Percentiles rank a stretch among this genome's conserved stretches.
Conservation (phyloP, 2,888 invertebrate genomes). For the Julus scandinavius region DNA sequence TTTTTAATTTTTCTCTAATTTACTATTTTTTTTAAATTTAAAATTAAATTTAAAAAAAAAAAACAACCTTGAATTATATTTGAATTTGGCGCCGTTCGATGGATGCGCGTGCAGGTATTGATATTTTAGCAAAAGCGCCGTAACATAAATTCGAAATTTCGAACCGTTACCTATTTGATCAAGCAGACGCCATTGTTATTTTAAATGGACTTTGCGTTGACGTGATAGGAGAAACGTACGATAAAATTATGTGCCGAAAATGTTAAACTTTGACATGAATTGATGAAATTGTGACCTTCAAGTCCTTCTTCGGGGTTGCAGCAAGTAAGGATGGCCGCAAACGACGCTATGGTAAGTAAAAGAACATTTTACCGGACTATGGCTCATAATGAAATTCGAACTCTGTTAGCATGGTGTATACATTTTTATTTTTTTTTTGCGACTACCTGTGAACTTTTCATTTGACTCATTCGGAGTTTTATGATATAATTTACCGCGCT, state of each 20-base stretch:
- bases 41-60: too few relatives aligned
- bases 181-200: not conserved
- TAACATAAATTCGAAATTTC: not conserved
- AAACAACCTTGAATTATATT: too few relatives aligned
- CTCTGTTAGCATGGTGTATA: not conserved
- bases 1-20: too few relatives aligned
- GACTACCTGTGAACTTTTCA: not conserved
- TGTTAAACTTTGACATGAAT: constrained; percentile 33
- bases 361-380: not conserved
- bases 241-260: constrained; percentile 10
- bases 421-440: not conserved
- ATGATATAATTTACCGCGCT: not conserved
- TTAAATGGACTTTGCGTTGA: not conserved
- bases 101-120: too few relatives aligned
- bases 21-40: too few relatives aligned
- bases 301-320: not conserved
- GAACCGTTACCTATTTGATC: not conserved
- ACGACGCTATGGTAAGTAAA: not conserved
- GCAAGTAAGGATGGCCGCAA: constrained; percentile 1
- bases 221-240: constrained; percentile 4
- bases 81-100: too few relatives aligned
- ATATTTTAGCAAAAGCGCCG: not conserved
- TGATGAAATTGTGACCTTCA: not conserved
- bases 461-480: not conserved
- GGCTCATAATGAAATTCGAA: too few relatives aligned